phyloP scores from a whole-genome alignment of 2,113 vertebrate species.

The Acrocephalus arundinaceus region DNA sequence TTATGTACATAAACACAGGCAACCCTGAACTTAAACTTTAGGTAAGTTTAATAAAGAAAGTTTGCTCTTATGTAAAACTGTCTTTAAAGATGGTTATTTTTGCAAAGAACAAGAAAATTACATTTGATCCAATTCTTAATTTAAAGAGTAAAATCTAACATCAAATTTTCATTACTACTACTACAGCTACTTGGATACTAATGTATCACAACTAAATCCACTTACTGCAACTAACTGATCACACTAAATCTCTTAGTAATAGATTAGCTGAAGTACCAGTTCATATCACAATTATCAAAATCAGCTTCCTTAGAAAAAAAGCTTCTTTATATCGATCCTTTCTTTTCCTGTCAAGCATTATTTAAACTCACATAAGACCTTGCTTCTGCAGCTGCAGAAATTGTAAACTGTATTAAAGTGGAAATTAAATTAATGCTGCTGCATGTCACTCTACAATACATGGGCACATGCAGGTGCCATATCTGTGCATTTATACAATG shows the following conservation, averaged over 20 bases:
- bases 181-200: neutral
- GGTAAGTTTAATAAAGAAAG: neutral
- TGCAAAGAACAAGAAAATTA: neutral
- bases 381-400: neutral
- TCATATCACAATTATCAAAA: neutral
- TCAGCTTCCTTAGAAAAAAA: neutral
- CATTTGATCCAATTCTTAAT: neutral
- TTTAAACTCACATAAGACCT: neutral
- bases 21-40: neutral
- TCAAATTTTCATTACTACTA: neutral
- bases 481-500: neutral
- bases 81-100: neutral
- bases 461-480: neutral
- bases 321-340: neutral
- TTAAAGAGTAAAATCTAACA: neutral
- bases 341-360: neutral
- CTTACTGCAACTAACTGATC: accelerated
- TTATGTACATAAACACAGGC: neutral
- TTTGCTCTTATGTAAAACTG: neutral
- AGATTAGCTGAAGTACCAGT: neutral
- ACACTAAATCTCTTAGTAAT: neutral
- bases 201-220: neutral
- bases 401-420: neutral
- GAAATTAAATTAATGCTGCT: neutral
- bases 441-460: neutral